phyloP scores from a whole-genome alignment of 2,888 invertebrate species.

The Ornithoptera alexandrae region DNA sequence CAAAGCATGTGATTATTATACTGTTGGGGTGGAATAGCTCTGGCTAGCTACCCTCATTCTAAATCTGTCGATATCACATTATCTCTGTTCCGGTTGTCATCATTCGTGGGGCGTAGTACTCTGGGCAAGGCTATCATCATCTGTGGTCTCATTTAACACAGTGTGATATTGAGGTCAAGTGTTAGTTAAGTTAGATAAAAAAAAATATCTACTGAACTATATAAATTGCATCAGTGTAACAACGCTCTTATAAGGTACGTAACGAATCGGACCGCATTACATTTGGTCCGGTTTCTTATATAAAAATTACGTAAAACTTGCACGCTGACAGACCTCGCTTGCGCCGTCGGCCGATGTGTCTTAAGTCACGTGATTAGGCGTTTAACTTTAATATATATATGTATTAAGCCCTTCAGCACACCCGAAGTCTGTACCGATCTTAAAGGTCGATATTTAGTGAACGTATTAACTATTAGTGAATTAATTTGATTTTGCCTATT shows the following conservation, averaged over 20 bases:
- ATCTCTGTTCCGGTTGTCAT: no score
- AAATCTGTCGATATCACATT: no score
- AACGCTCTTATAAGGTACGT: conserved; percentile 30
- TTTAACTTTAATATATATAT: conserved; percentile 5
- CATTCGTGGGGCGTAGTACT: no score
- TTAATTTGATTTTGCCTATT: neutral
- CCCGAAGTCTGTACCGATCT: neutral
- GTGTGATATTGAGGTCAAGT: no score
- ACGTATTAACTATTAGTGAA: neutral
- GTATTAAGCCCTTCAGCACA: conserved; percentile 12
- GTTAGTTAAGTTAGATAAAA: neutral
- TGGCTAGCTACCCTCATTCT: no score
- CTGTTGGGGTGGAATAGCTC: no score
- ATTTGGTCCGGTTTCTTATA: conserved; percentile 65
- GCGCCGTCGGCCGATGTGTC: conserved; percentile 7
- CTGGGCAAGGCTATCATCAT: no score
- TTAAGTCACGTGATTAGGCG: conserved; percentile 10
- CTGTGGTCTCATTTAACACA: no score
- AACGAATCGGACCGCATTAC: conserved; percentile 42
- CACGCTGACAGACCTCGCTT: conserved; percentile 13
- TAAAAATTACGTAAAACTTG: conserved; percentile 64
- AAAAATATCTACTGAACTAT: neutral
- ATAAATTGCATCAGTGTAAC: conserved; percentile 16
- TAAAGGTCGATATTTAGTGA: conserved; percentile 4
- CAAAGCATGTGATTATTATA: no score